A percentile compares a stretch with the other conserved stretches of the same genome.
These are phyloP conservation scores for Cheilosia variabilis DNA, from an alignment of 2,888 invertebrate genomes.

Conservation along the genomic window DNA sequence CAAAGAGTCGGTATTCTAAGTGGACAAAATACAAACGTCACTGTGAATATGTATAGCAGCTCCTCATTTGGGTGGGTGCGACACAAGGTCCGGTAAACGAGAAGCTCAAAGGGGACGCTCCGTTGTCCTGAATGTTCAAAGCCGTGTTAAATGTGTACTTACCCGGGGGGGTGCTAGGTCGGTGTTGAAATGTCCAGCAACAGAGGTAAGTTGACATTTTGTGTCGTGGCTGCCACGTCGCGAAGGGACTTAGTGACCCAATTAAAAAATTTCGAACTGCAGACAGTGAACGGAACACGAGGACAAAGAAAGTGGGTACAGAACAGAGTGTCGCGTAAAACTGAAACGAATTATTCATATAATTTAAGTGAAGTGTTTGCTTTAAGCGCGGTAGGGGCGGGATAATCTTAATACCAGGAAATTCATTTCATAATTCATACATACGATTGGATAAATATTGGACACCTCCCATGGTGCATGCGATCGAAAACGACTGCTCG, in stretches of 20 bases:
- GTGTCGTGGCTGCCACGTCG: conserved; percentile 5
- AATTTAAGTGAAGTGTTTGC: conserved; percentile 32
- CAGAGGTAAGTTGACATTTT: conserved; percentile 28
- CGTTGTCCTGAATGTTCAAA: background rate
- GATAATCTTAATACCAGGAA: conserved; percentile 25
- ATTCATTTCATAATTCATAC: conserved; percentile 3
- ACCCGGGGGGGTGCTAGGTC: conserved; percentile 6
- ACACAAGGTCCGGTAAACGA: conserved; percentile 2
- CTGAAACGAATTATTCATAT: conserved; percentile 26
- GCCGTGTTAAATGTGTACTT: background rate
- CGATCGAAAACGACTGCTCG: background rate
- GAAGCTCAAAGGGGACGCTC: background rate
- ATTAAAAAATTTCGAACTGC: conserved; percentile 5
- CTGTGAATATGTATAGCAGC: background rate
- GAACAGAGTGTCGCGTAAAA: background rate
- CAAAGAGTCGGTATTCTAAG: conserved; percentile 1
- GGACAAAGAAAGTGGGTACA: background rate
- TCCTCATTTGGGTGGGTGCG: background rate
- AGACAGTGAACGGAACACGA: background rate
- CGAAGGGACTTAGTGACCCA: conserved; percentile 22
- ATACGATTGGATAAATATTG: no score
- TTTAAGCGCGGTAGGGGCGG: conserved; percentile 3
- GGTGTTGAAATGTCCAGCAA: conserved; percentile 9
- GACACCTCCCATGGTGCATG: background rate
- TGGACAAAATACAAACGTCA: background rate